Conservation (phyloP, 2,888 invertebrate species). For the Cloeon dipterum region DNA sequence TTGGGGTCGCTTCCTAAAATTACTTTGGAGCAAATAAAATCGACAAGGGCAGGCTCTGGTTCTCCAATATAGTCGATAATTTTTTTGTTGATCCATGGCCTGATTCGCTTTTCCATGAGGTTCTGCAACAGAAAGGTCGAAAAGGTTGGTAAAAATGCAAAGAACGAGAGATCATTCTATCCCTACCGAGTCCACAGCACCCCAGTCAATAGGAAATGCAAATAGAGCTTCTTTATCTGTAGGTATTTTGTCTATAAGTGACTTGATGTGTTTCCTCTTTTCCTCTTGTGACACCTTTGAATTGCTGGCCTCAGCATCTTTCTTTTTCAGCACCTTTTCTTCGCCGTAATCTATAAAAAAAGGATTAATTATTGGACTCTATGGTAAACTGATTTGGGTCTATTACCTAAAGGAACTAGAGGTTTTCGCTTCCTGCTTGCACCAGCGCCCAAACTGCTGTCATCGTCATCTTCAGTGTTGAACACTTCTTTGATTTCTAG, state of each 20-base stretch:
- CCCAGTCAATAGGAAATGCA: conserved; percentile 82
- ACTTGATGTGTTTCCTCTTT: conserved; percentile 88
- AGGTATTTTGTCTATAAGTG: conserved; percentile 94
- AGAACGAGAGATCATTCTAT: conserved; percentile 1
- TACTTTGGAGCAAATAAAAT: conserved; percentile 98
- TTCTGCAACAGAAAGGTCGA: conserved; percentile 19
- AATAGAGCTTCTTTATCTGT: conserved; percentile 93
- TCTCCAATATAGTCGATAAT: conserved; percentile 99
- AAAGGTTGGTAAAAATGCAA: neutral
- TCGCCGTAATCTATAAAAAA: conserved; percentile 30
- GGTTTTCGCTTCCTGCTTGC: conserved; percentile 41
- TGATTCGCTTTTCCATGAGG: conserved; percentile 87
- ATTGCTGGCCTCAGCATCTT: conserved; percentile 42
- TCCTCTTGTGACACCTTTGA: conserved; percentile 59
- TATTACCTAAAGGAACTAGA: conserved; percentile 46
- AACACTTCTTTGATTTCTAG: conserved; percentile 66
- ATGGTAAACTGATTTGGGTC: too few relatives aligned
- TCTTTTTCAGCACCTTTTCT: conserved; percentile 28
- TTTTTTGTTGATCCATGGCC: conserved; percentile 99
- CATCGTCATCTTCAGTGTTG: conserved; percentile 59
- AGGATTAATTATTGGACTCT: too few relatives aligned
- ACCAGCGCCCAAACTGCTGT: conserved; percentile 22
- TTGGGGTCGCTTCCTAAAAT: conserved; percentile 81
- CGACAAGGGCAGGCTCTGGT: conserved; percentile 93
- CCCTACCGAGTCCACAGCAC: conserved; percentile 45